phyloP scores from a whole-genome alignment of 2,888 invertebrate genomes.

The Sminthurinus aureus region DNA sequence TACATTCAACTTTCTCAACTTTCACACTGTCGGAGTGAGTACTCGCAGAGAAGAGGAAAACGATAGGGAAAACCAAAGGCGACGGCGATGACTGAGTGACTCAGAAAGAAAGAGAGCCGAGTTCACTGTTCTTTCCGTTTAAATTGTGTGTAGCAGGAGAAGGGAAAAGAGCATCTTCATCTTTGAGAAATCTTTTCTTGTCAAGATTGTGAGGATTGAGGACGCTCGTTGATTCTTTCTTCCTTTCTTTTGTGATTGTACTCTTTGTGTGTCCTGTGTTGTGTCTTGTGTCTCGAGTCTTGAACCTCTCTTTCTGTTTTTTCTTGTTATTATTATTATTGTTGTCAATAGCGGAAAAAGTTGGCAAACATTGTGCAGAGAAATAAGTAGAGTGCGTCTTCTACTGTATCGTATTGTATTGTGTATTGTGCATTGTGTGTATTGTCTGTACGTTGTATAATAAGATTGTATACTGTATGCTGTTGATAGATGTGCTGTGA shows the following conservation, averaged over 20 bases:
- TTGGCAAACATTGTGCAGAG: too few relatives aligned
- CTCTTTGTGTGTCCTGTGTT: neutral
- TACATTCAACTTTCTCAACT: constrained; percentile 9
- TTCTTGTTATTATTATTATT: too few relatives aligned
- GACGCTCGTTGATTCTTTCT: neutral
- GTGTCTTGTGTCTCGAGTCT: neutral
- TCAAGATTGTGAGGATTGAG: neutral
- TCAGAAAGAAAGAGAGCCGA: neutral
- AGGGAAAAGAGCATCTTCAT: too few relatives aligned
- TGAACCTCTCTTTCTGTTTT: neutral
- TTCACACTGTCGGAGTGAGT: constrained; percentile 3
- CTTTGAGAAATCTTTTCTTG: neutral
- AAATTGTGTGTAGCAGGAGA: neutral
- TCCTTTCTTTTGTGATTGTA: too few relatives aligned
- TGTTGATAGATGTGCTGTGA: too few relatives aligned
- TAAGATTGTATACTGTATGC: too few relatives aligned
- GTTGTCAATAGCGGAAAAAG: too few relatives aligned
- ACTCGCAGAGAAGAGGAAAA: too few relatives aligned
- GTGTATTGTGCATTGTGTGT: too few relatives aligned
- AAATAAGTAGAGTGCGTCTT: too few relatives aligned
- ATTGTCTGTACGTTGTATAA: too few relatives aligned
- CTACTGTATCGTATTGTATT: too few relatives aligned
- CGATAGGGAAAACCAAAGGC: neutral
- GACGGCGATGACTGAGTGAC: neutral
- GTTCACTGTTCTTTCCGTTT: neutral